These are phyloP conservation scores for Macropus fuliginosus DNA, from an alignment of 2,797 vertebrate species.

Conservation along the genomic window DNA sequence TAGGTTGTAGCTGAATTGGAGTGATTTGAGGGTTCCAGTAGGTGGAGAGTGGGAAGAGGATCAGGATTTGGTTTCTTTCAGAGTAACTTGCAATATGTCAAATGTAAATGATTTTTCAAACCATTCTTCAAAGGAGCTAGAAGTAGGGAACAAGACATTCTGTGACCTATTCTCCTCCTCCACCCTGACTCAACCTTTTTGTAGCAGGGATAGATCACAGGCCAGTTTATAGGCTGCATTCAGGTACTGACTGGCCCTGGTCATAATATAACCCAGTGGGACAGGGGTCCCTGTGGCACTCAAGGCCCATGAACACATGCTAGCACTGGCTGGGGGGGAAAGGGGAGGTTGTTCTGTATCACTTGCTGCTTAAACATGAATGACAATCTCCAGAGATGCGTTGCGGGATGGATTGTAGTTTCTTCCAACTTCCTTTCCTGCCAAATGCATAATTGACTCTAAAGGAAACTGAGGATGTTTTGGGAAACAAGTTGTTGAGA, in stretches of 20 bases:
- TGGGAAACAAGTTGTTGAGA: not conserved
- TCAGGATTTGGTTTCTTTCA: slow-evolving; percentile 34
- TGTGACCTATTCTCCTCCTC: not conserved
- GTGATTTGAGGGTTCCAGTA: not conserved
- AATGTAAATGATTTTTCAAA: not conserved
- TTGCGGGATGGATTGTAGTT: not conserved
- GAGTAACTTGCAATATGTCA: slow-evolving; percentile 4
- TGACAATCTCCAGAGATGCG: not conserved
- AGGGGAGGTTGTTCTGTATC: not conserved
- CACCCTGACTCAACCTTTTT: not conserved
- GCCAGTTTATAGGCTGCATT: not conserved
- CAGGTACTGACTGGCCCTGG: not conserved
- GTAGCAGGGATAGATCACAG: not conserved
- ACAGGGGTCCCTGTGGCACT: not conserved
- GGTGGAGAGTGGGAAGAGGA: not conserved
- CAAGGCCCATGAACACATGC: not conserved
- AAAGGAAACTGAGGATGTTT: not conserved
- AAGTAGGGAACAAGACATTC: not conserved
- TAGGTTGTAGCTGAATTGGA: not conserved
- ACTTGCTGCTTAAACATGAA: not conserved
- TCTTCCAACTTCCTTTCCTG: not conserved
- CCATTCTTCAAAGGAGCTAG: slow-evolving; percentile 33
- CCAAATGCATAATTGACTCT: not conserved
- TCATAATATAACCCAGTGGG: not conserved
- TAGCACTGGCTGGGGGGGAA: not conserved